Conservation (phyloP, 2,113 vertebrate species). For the Chlamydotis undulata region DNA sequence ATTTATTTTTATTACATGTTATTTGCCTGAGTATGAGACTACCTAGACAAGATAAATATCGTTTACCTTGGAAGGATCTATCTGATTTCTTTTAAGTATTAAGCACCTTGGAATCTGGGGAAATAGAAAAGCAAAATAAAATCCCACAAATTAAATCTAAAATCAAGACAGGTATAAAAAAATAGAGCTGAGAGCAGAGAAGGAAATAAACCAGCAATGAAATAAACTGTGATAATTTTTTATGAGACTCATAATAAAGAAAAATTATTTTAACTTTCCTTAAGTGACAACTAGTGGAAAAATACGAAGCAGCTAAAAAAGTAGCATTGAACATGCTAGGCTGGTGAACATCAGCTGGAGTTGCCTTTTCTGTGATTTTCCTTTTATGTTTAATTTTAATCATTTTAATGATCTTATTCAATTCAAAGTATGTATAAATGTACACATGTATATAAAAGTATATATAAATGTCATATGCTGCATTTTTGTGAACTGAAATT, state of each 20-base stretch:
- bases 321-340: neutral
- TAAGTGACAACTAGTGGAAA: slow-evolving; percentile 33
- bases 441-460: neutral
- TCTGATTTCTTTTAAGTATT: slow-evolving; percentile 4
- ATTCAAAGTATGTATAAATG: neutral
- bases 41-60: neutral
- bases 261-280: slow-evolving; percentile 28
- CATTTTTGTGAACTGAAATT: neutral
- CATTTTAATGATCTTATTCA: neutral
- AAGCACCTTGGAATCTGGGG: slow-evolving; percentile 1
- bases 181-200: neutral
- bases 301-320: neutral
- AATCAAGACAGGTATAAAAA: slow-evolving; percentile 2
- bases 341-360: neutral
- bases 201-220: slow-evolving; percentile 31
- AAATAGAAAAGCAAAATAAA: slow-evolving; percentile 40
- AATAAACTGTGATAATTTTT: slow-evolving; percentile 21
- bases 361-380: neutral
- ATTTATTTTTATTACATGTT: slow-evolving; percentile 5
- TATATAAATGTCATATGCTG: neutral
- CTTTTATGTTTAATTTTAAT: neutral
- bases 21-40: neutral
- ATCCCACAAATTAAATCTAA: slow-evolving; percentile 9
- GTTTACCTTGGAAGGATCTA: neutral
- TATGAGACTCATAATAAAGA: slow-evolving; percentile 16